These are phyloP conservation scores for Amphiprion percula DNA, from an alignment of 2,113 vertebrate species.

Conservation along the genomic window DNA sequence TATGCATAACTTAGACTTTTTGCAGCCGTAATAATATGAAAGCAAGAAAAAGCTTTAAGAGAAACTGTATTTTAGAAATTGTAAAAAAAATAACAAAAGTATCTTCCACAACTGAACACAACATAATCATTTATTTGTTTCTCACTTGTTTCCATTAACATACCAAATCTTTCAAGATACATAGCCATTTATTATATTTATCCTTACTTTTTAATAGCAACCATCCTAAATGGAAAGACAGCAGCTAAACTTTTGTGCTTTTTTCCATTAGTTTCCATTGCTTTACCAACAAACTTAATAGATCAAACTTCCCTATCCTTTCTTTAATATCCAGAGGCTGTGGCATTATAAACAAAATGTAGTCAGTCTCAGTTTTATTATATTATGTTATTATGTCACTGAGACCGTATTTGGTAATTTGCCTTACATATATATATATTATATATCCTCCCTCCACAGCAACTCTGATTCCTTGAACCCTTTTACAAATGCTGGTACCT, in stretches of 20 bases:
- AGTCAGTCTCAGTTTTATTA: constrained; percentile 32
- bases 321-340: constrained; percentile 49
- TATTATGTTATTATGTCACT: constrained; percentile 12
- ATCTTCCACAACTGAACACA: constrained; percentile 23
- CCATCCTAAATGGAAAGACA: constrained; percentile 37
- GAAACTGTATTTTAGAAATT: constrained; percentile 43
- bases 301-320: constrained; percentile 55
- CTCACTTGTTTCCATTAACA: constrained; percentile 29
- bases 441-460: constrained; percentile 48
- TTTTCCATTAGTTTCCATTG: constrained; percentile 24
- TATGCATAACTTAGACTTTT: constrained; percentile 34
- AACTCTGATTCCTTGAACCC: constrained; percentile 51
- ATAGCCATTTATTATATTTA: constrained; percentile 13
- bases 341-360: constrained; percentile 43
- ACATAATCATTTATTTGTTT: constrained; percentile 17
- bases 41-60: constrained; percentile 46
- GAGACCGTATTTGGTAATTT: constrained; percentile 19
- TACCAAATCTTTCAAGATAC: constrained; percentile 22
- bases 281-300: constrained; percentile 41
- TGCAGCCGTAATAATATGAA: constrained; percentile 38
- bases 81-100: constrained; percentile 49
- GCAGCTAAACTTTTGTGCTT: constrained; percentile 35
- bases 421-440: constrained; percentile 1
- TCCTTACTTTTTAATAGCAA: constrained; percentile 15
- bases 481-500: constrained; percentile 52